Base-by-base conservation (phyloP, 2,113 vertebrate species). In the Pyrgilauda ruficollis region DNA sequence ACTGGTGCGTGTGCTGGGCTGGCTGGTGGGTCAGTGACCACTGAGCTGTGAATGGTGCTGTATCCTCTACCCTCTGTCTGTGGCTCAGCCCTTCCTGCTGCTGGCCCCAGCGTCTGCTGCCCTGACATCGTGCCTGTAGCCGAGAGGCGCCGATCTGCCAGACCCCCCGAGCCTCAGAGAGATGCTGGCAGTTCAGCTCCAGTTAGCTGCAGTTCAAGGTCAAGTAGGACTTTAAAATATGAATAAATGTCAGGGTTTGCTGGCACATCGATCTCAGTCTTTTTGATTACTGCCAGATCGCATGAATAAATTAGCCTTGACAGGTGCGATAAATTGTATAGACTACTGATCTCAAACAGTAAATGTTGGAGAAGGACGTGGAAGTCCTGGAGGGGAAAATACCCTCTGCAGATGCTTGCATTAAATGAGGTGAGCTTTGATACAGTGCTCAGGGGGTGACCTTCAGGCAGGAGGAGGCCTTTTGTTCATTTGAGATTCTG, bases 301-400 rank as follows among this genome's bases (percentile, higher is more conserved):
- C 83, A 86, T 93, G 95, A 96, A 97, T 97, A 97, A 97, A 96
- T 97, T 95, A 97, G 84, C 89, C 90, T 62, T 97, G 96, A 97
- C 95, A 93, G 97, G 94, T 93, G 81, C 52, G 1, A 95, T 97
- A 97, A 96, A 97, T 97, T 93, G 86, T 92, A 84, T 82, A 78
- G 95, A 62, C 93, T 61, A 37, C 94, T 84, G 92, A 94, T 94
- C 87, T 96, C 82, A 7, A 95, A 44, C 95, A 97, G 95, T 46
- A 93, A 94, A 96, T 97, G 91, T 96, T 96, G 92, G 86, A 95
- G 93, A 94, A 96, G 95, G 96, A 95, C 93, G 6, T 27, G 28
- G 78, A 62, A 68, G 53, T 72, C 50, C 31, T 80, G 63, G n/a
- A 90, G 95, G 82, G 87, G 68, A 94, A 94, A 82, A 67, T 39